These are phyloP conservation scores for Periphyllus acericola DNA, from an alignment of 2,888 invertebrate species.

Conservation along the genomic window DNA sequence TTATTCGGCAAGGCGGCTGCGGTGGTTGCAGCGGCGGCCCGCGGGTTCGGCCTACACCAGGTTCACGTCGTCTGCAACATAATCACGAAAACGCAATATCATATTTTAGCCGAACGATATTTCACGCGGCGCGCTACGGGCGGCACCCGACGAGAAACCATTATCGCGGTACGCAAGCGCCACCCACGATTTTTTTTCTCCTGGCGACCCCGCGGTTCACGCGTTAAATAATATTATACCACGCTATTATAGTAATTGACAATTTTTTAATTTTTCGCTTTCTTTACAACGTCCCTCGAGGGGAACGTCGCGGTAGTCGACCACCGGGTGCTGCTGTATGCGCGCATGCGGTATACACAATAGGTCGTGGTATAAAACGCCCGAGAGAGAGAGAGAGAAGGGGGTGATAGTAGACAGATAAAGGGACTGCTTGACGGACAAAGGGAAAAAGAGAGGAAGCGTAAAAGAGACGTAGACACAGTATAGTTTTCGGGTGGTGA, in stretches of 20 bases:
- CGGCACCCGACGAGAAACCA: neutral
- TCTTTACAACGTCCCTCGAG: neutral
- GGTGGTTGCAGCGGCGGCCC: no score
- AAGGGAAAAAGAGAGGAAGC: neutral
- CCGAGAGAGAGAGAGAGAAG: neutral
- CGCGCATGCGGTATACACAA: neutral
- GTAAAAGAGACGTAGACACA: no score
- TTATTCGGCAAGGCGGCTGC: neutral
- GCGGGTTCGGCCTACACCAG: neutral
- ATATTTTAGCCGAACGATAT: neutral
- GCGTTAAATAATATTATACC: no score
- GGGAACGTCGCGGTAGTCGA: neutral
- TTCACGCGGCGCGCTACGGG: slow-evolving; percentile 6
- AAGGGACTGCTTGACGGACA: neutral
- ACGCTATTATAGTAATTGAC: neutral
- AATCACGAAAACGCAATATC: neutral
- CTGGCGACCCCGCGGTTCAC: neutral
- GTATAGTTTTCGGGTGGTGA: no score
- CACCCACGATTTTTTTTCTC: neutral
- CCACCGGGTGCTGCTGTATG: neutral
- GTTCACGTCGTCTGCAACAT: slow-evolving; percentile 1
- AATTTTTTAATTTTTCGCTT: neutral
- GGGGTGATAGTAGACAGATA: neutral
- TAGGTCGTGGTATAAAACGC: neutral
- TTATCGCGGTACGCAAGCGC: neutral